These are phyloP conservation scores for Caenorhabditis tropicalis DNA, from an alignment of 1,140 invertebrate genomes.

Conservation along the genomic window DNA sequence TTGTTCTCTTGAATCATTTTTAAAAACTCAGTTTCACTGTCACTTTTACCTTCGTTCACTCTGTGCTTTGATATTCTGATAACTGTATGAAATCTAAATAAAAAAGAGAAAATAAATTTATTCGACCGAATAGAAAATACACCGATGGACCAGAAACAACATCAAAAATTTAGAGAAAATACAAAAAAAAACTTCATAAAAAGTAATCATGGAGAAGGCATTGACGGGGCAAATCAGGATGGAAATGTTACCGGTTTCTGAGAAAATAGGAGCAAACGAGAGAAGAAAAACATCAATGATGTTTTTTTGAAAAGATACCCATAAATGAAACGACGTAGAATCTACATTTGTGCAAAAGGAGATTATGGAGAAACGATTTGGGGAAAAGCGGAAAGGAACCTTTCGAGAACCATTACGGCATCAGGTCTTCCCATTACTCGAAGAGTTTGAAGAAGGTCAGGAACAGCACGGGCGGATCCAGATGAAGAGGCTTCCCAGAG, in stretches of 20 bases:
- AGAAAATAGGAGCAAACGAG: background rate
- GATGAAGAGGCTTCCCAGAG: slow-evolving; percentile 64
- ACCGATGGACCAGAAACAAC: slow-evolving; percentile 42
- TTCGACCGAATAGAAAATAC: slow-evolving; percentile 21
- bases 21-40: too few species aligned
- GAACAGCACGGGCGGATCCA: slow-evolving; percentile 63
- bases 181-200: background rate
- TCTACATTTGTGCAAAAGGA: background rate
- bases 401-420: slow-evolving; percentile 64
- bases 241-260: background rate
- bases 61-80: background rate
- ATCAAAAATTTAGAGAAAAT: slow-evolving; percentile 1
- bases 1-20: too few species aligned
- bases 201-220: slow-evolving; percentile 16
- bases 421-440: slow-evolving; percentile 68
- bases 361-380: slow-evolving; percentile 16
- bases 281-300: background rate
- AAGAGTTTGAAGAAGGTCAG: slow-evolving; percentile 67
- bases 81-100: background rate
- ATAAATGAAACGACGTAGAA: slow-evolving; percentile 27
- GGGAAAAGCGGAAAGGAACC: slow-evolving; percentile 1
- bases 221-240: background rate
- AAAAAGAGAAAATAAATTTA: background rate
- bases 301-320: background rate
- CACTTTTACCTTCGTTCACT: too few species aligned